Conservation (phyloP, 2,797 vertebrate genomes). For the Macropodus opercularis region DNA sequence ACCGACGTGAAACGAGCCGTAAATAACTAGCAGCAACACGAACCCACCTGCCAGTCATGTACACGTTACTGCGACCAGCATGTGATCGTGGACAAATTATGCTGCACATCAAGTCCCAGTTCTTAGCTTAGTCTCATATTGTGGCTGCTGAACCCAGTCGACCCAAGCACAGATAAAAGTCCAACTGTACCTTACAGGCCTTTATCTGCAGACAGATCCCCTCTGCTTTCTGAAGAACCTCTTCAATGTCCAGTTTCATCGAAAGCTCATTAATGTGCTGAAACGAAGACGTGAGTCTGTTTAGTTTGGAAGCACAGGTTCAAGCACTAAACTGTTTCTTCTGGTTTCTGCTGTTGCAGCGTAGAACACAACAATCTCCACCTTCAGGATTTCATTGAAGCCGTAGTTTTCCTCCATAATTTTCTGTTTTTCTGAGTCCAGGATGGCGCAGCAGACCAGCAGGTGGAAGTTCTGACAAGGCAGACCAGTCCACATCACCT, state of each 20-base stretch:
- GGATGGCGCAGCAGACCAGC: constrained; percentile 94
- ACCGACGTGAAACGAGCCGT: neutral
- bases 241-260: constrained; percentile 95
- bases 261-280: constrained; percentile 98
- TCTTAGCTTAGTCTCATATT: too few relatives aligned
- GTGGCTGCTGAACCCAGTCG: too few relatives aligned
- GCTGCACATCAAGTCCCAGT: too few relatives aligned
- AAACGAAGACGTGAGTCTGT: neutral
- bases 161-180: too few relatives aligned
- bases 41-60: too few relatives aligned
- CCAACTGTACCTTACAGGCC: constrained; percentile 88
- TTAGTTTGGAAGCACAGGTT: neutral
- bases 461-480: constrained; percentile 98
- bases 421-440: constrained; percentile 96
- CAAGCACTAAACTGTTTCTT: neutral
- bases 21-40: neutral
- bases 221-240: constrained; percentile 93
- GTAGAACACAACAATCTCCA: constrained; percentile 48
- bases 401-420: constrained; percentile 98
- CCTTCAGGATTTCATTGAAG: constrained; percentile 98
- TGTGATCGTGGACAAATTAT: too few relatives aligned
- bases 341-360: neutral
- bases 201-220: constrained; percentile 92
- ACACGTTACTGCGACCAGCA: too few relatives aligned
- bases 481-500: constrained; percentile 96